These are phyloP conservation scores for Ceriagrion tenellum DNA, from an alignment of 2,888 invertebrate genomes.

Conservation along the genomic window DNA sequence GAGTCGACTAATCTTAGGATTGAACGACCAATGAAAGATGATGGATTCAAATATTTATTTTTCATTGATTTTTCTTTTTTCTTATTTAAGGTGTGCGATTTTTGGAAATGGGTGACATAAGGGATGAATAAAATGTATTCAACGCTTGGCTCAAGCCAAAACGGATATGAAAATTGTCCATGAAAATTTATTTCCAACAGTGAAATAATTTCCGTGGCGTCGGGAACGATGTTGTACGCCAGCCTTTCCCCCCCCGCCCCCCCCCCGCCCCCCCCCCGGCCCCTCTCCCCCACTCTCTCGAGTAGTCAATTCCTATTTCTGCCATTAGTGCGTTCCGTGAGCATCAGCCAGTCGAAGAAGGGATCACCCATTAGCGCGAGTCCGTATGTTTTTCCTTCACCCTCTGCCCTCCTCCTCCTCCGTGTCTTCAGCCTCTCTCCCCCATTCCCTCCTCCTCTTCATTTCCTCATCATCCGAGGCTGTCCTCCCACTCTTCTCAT, in stretches of 20 bases:
- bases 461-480: background rate
- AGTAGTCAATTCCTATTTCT: background rate
- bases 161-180: too few relatives aligned
- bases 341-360: background rate
- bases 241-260: background rate
- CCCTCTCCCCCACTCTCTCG: background rate
- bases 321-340: background rate
- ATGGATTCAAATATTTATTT: too few relatives aligned
- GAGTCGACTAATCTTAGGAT: too few relatives aligned
- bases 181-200: too few relatives aligned
- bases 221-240: background rate
- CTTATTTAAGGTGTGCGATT: too few relatives aligned
- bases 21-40: too few relatives aligned
- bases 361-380: conserved; percentile 47
- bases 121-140: too few relatives aligned
- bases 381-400: background rate
- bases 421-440: background rate
- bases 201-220: background rate
- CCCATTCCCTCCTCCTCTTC: background rate
- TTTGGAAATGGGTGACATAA: background rate
- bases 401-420: background rate
- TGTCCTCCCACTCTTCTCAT: background rate
- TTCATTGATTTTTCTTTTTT: too few relatives aligned
- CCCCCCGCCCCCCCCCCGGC: too few relatives aligned
- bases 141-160: too few relatives aligned